Percentiles rank a stretch among this genome's conserved stretches.
Evolutionary conservation across 53 echinoderm and acorn worm species (phyloP).

Genomic region (Echinarachnius parma): DNA sequence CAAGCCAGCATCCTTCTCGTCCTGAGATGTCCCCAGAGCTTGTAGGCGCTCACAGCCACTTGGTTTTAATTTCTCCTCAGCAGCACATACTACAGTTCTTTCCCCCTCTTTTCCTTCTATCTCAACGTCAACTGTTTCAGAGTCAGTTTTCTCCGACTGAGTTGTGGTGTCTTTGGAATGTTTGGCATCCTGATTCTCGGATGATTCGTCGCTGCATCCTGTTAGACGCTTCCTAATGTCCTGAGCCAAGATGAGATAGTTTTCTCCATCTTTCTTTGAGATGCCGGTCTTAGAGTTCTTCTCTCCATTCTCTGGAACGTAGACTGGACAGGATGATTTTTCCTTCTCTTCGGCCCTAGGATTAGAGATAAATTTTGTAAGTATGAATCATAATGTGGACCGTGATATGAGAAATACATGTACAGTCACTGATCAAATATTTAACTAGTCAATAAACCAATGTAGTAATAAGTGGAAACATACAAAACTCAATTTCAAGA

Average conservation of each 20-base stretch:
- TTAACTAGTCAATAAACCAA: no score
- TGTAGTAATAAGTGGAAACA: no score
- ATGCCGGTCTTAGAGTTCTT: constrained; percentile 2
- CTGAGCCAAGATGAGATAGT: constrained; percentile 33
- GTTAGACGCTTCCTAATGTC: constrained; percentile 32
- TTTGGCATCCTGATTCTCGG: constrained; percentile 4
- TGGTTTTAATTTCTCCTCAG: constrained; percentile 37
- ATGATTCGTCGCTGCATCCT: constrained; percentile 24
- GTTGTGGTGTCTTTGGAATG: constrained; percentile 49
- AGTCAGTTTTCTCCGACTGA: not conserved
- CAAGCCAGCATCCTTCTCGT: constrained; percentile 5
- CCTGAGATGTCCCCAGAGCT: constrained; percentile 9
- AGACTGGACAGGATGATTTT: constrained; percentile 55
- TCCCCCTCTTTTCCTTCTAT: not conserved
- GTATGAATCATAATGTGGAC: no score
- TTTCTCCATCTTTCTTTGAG: constrained; percentile 13
- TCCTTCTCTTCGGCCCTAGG: constrained; percentile 14
- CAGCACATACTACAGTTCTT: constrained; percentile 21
- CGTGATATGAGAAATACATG: no score
- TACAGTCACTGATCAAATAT: no score
- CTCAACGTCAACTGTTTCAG: not conserved
- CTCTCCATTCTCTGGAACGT: constrained; percentile 51
- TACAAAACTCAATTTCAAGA: no score
- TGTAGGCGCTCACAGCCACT: not conserved
- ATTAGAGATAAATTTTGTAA: not conserved